phyloP scores from a whole-genome alignment of 2,113 vertebrate species.

The Macrotis lagotis region DNA sequence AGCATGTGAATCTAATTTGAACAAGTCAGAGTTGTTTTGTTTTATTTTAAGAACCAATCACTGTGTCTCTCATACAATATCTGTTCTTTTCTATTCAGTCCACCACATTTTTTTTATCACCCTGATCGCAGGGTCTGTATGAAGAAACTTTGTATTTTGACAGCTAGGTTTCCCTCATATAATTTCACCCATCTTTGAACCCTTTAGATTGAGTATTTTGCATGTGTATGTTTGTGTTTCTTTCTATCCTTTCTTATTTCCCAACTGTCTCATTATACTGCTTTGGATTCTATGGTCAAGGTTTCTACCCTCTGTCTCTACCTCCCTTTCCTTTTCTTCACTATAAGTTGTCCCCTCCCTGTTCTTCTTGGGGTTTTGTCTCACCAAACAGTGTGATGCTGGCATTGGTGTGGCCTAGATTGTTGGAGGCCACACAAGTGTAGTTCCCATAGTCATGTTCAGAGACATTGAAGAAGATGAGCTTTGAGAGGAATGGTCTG shows the following conservation, averaged over 20 bases:
- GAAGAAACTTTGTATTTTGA: neutral
- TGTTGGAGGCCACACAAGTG: conserved; percentile 96
- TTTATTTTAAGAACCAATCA: neutral
- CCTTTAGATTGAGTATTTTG: neutral
- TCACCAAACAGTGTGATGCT: conserved; percentile 95
- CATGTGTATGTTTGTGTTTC: neutral
- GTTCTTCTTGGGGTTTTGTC: conserved; percentile 57
- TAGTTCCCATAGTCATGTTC: conserved; percentile 97
- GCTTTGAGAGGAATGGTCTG: conserved; percentile 89
- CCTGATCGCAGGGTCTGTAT: neutral
- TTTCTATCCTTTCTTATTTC: neutral
- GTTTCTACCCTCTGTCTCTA: neutral
- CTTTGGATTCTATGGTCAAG: neutral
- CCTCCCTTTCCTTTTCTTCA: too few species aligned
- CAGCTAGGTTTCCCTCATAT: neutral
- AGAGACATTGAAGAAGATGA: conserved; percentile 97
- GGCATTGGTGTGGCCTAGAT: conserved; percentile 93
- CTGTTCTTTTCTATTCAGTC: neutral
- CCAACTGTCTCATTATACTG: neutral
- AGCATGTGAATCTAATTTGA: neutral
- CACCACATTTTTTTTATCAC: neutral
- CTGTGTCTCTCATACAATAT: neutral
- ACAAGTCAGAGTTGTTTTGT: neutral
- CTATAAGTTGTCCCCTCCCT: too few species aligned
- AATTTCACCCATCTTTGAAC: neutral